Evolutionary conservation across 2,888 invertebrate species (phyloP).

Genomic region (Erebia epiphron): DNA sequence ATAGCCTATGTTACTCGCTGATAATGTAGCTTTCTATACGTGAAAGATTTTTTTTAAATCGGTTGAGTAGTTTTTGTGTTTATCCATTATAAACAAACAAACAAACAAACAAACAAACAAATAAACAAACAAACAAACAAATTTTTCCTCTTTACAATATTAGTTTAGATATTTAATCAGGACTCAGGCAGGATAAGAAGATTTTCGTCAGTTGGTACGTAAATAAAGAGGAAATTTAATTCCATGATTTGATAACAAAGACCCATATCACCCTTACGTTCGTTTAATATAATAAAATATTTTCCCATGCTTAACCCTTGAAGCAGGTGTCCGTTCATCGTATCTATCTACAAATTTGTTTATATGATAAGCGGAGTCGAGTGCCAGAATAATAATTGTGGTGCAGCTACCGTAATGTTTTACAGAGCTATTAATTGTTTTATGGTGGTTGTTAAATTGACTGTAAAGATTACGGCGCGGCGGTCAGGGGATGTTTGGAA

Average conservation of each 20-base stretch:
- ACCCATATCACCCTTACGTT: constrained; percentile 21
- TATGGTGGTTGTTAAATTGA: constrained; percentile 64
- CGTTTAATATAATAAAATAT: constrained; percentile 26
- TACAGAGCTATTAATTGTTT: constrained; percentile 74
- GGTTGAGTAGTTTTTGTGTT: too few species aligned
- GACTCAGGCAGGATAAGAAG: not conserved
- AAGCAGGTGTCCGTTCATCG: constrained; percentile 37
- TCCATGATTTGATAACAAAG: constrained; percentile 39
- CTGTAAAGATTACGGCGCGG: constrained; percentile 70
- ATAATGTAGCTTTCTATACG: too few species aligned
- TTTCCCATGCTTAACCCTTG: constrained; percentile 55
- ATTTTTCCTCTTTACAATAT: too few species aligned
- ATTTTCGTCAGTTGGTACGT: not conserved
- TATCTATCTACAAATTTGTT: constrained; percentile 35
- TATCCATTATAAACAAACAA: too few species aligned
- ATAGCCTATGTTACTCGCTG: too few species aligned
- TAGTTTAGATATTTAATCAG: too few species aligned
- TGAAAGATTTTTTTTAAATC: too few species aligned
- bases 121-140: too few species aligned
- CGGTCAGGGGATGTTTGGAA: constrained; percentile 65
- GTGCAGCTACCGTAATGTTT: constrained; percentile 65
- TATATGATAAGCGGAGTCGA: constrained; percentile 54
- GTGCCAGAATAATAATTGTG: constrained; percentile 51
- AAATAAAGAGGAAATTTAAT: constrained; percentile 20
- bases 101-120: too few species aligned